Evolutionary conservation across 2,888 invertebrate genomes (phyloP), one percentile per base, ranked within the genome.

Genomic region (Chalcis sispes): DNA sequence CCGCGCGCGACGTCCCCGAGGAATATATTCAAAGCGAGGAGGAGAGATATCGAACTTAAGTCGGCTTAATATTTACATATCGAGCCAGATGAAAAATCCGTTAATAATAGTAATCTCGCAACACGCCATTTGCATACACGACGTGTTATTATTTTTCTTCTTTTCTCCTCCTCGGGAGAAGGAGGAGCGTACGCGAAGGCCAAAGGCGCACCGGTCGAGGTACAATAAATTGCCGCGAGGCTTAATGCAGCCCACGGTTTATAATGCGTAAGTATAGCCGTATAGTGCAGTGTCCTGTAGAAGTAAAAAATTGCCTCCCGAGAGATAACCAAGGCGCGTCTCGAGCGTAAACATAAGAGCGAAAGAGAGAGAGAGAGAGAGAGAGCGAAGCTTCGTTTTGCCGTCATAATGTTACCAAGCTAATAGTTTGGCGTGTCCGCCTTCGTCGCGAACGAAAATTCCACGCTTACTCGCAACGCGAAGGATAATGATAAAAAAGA

Each of bases 21-120:
- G n/a, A n/a, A n/a, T n/a, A n/a, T n/a, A 5, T 10, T 40, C 36
- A 5, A 23, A 20, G 20, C 40, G n/a, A 1, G 4, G 42, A 32
- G 48, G 5, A 20, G n/a, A 23, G 18, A 42, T n/a, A 48, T 40
- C 20, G 59, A n/a, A n/a, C n/a, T n/a, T n/a, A n/a, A n/a, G n/a
- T n/a, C n/a, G n/a, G 25, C 25, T 52, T 40, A 56, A 64, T 59
- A 72, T 73, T 73, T 61, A 70, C 77, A 70, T 73, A 71, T 71
- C 65, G 69, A 29, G n/a, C 25, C 59, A 48, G 46, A 46, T 56
- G 74, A 77, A 74, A 74, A 77, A 77, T 74, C 71, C 66, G 66
- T 71, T 77, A 77, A 77, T 71, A 77, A 74, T 77, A 77, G 77
- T 71, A 36, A 77, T 77, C 59, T 46, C 58, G 42, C 52, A 23